Conservation (phyloP, 2,113 vertebrate genomes). For the Halcyon malimbica region DNA sequence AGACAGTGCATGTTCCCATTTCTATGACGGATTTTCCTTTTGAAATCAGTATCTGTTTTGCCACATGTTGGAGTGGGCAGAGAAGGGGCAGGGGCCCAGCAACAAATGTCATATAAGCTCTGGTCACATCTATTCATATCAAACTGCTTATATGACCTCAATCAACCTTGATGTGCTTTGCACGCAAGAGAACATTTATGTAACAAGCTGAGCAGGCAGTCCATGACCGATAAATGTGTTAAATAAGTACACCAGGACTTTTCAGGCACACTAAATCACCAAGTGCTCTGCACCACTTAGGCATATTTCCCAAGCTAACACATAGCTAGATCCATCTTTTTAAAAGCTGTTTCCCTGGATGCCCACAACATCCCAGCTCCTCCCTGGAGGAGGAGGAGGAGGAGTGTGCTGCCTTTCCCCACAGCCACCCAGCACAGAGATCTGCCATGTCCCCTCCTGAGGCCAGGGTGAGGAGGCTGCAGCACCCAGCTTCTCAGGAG, state of each 20-base stretch:
- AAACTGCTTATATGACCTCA: background rate
- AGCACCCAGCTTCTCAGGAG: fast-evolving
- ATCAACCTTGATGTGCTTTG: background rate
- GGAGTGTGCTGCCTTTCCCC: background rate
- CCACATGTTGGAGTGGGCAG: fast-evolving
- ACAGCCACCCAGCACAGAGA: fast-evolving
- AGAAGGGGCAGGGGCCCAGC: background rate
- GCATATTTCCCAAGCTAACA: background rate
- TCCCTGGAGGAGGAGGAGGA: background rate
- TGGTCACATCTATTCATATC: background rate
- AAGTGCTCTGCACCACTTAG: background rate
- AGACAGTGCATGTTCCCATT: background rate
- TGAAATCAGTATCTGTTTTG: background rate
- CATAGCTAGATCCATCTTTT: background rate
- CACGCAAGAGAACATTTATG: background rate
- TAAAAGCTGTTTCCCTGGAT: background rate
- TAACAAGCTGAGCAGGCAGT: background rate
- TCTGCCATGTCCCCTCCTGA: background rate
- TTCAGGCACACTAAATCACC: background rate
- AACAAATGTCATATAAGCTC: background rate
- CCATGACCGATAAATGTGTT: background rate
- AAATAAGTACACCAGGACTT: background rate
- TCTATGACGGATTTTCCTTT: background rate
- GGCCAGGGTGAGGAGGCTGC: background rate
- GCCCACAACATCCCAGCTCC: fast-evolving